Evolutionary conservation across 2,888 invertebrate species (phyloP).

Genomic region (Iphiclides podalirius): DNA sequence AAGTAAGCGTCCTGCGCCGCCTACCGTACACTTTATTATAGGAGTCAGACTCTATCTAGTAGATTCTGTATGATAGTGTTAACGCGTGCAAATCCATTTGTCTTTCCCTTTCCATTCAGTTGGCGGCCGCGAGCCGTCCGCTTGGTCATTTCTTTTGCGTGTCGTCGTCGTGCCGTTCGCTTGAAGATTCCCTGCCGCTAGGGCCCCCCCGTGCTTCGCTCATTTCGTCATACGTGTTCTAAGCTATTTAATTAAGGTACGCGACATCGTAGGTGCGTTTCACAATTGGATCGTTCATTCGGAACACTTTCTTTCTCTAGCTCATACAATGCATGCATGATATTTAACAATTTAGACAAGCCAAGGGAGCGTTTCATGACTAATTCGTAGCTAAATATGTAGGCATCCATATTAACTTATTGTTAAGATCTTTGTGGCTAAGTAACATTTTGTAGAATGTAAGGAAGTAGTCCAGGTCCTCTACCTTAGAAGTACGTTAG

Average conservation of each 20-base stretch:
- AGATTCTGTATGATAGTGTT: constrained; percentile 60
- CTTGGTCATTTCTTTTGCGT: background rate
- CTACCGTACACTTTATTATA: constrained; percentile 20
- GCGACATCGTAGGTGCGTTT: too few relatives aligned
- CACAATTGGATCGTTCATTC: background rate
- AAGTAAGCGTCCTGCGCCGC: constrained; percentile 61
- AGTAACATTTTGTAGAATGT: background rate
- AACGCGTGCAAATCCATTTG: constrained; percentile 76
- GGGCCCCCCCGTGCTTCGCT: too few relatives aligned
- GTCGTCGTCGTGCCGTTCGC: background rate
- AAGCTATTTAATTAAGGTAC: too few relatives aligned
- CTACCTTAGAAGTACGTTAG: constrained; percentile 1
- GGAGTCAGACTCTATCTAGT: constrained; percentile 53
- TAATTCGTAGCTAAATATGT: constrained; percentile 29
- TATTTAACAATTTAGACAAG: background rate
- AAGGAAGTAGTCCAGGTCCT: constrained; percentile 1
- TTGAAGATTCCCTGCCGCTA: too few relatives aligned
- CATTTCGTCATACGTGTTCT: too few relatives aligned
- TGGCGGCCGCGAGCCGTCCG: constrained; percentile 33
- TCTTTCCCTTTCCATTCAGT: constrained; percentile 69
- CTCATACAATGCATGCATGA: background rate
- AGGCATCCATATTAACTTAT: constrained; percentile 8
- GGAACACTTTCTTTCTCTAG: too few relatives aligned
- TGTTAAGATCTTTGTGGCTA: constrained; percentile 1
- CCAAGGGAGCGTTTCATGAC: constrained; percentile 24